Percentiles rank a stretch among this genome's conserved stretches.
Conservation (phyloP, 2,888 invertebrate species). For the Sipha maydis region DNA sequence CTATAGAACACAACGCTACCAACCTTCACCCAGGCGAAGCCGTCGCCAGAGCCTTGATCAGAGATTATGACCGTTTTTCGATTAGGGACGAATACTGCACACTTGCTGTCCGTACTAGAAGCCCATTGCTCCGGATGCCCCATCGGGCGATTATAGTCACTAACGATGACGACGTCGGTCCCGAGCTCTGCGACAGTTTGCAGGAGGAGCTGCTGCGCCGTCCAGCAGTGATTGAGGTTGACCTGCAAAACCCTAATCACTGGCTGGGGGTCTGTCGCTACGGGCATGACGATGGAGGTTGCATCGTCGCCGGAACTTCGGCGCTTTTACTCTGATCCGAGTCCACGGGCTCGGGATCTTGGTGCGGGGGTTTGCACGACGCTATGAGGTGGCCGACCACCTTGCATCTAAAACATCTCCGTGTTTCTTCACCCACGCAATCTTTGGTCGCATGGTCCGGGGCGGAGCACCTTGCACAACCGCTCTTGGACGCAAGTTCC, state of each 20-base stretch:
- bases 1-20: too few species aligned
- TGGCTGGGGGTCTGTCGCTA: too few species aligned
- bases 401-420: neutral
- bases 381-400: neutral
- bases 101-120: neutral
- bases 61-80: too few species aligned
- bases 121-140: neutral
- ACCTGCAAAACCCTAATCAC: neutral
- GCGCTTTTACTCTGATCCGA: too few species aligned
- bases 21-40: too few species aligned
- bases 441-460: neutral
- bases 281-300: too few species aligned
- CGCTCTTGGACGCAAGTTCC: neutral
- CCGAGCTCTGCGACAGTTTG: neutral
- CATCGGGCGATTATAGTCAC: neutral
- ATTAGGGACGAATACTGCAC: neutral
- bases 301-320: neutral
- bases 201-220: neutral
- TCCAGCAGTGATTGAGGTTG: neutral
- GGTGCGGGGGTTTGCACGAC: neutral
- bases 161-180: neutral
- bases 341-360: too few species aligned
- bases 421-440: neutral
- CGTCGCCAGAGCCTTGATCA: neutral
- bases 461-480: constrained; percentile 1